Conservation (phyloP, 64 coral and sea anemone genomes). For the Exaiptasia diaphana region DNA sequence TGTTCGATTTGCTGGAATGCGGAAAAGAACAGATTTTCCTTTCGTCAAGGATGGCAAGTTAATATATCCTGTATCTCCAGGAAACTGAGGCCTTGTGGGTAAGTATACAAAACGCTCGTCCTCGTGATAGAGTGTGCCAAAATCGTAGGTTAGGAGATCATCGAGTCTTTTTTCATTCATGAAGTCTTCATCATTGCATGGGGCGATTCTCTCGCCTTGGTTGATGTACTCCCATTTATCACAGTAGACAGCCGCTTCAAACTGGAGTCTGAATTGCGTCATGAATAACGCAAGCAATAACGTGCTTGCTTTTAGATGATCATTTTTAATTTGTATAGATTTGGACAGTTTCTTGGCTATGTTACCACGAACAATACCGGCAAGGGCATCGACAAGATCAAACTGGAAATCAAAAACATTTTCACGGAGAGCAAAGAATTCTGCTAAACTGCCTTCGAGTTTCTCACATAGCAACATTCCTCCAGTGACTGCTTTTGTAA, state of each 20-base stretch:
- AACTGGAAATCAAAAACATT: slow-evolving; percentile 67
- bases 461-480: slow-evolving; percentile 40
- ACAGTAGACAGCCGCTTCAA: slow-evolving; percentile 23
- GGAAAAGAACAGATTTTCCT: slow-evolving; percentile 28
- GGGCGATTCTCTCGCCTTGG: slow-evolving; percentile 4
- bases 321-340: neutral
- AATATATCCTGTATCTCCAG: slow-evolving; percentile 17
- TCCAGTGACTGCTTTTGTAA: neutral
- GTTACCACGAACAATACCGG: slow-evolving; percentile 19
- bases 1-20: slow-evolving; percentile 5
- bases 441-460: slow-evolving; percentile 53
- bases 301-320: slow-evolving; percentile 6
- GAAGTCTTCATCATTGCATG: slow-evolving; percentile 5
- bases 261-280: slow-evolving; percentile 25
- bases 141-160: neutral
- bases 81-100: slow-evolving; percentile 17
- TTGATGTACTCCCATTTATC: slow-evolving; percentile 28
- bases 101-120: slow-evolving; percentile 40
- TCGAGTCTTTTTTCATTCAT: neutral
- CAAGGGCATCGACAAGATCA: slow-evolving; percentile 51
- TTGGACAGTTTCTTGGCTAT: slow-evolving; percentile 26
- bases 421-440: slow-evolving; percentile 36
- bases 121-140: neutral
- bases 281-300: slow-evolving; percentile 43
- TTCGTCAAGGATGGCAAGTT: slow-evolving; percentile 31